Percentiles rank a stretch among this genome's conserved stretches.
phyloP scores from a whole-genome alignment of 2,888 invertebrate genomes.

The Petrolisthes manimaculis region DNA sequence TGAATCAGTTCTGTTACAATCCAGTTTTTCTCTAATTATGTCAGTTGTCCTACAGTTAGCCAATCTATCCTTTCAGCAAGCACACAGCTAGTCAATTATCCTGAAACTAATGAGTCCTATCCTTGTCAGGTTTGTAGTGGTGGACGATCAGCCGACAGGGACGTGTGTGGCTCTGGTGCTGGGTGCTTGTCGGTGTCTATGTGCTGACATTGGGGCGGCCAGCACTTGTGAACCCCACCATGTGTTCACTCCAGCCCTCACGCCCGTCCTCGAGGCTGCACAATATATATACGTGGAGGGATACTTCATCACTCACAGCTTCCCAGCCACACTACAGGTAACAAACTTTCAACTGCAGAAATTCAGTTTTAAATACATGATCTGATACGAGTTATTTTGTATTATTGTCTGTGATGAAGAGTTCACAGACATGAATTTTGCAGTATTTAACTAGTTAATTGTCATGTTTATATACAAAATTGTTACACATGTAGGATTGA shows the following conservation, averaged over 20 bases:
- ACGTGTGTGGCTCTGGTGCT: slow-evolving; percentile 73
- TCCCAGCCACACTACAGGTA: slow-evolving; percentile 70
- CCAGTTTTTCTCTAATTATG: too few species aligned
- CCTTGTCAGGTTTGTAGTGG: slow-evolving; percentile 68
- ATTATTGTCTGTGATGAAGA: too few species aligned
- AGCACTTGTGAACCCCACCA: slow-evolving; percentile 69
- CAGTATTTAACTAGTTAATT: too few species aligned
- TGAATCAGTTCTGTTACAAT: too few species aligned
- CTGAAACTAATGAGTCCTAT: too few species aligned
- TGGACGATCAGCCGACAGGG: slow-evolving; percentile 72
- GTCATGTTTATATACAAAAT: too few species aligned
- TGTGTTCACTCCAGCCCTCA: slow-evolving; percentile 67
- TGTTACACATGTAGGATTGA: too few species aligned
- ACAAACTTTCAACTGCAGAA: too few species aligned
- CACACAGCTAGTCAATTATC: neutral
- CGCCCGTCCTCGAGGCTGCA: slow-evolving; percentile 61
- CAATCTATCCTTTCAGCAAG: neutral
- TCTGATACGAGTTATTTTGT: too few species aligned
- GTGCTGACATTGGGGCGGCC: slow-evolving; percentile 75
- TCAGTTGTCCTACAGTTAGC: too few species aligned
- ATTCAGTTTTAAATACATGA: too few species aligned
- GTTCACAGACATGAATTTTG: too few species aligned
- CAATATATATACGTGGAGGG: slow-evolving; percentile 74
- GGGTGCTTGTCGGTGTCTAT: slow-evolving; percentile 72
- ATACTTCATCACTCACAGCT: slow-evolving; percentile 74